Base-by-base conservation (phyloP, 2,888 invertebrate species). In the Cerastoderma edule region DNA sequence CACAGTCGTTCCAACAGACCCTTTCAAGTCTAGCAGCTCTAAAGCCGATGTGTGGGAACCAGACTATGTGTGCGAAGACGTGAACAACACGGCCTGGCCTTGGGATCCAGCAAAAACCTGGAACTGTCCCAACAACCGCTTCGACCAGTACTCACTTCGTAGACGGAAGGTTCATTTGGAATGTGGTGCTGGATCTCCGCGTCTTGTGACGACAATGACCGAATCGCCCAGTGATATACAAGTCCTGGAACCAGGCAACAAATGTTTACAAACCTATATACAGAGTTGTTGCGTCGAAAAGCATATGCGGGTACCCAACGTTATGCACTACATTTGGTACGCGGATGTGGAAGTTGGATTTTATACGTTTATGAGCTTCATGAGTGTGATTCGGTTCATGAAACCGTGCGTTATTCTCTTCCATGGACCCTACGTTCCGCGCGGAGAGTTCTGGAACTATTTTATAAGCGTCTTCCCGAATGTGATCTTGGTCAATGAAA, bases 301-400 rank as follows among this genome's bases (percentile, higher is more conserved):
- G 1, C 44, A 66, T 22, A 33, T 66, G 1, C n/a, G n/a, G n/a
- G 74, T 75, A 8, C 74, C 74, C 2, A 75, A 75, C 57, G 65
- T 75, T 2, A 44, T 75, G 24, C 74, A 75, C 39, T 69, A 69
- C 35, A 53, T 75, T 2, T 75, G 74, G 74, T 75, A 56, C 30
- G 65, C 60, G 0, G 50, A 65, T 8, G 65, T 66, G 22, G 28
- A 65, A 39, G 27, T 75, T 8, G 57, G 57, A 1, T 75, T 27
- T 28, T 69, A 69, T 53, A 69, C 64, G 28, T 75, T 69, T 46
- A 56, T 75, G 0, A 75, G 69, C 48, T 28, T 75, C 1, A 75
- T 75, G 74, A 75, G 74, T 27, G 57, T 57, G 2, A 35, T n/a
- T n/a, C n/a, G n/a, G n/a, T n/a, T n/a, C n/a, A n/a, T n/a, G n/a